These are phyloP conservation scores for Electrona antarctica DNA, from an alignment of 2,113 vertebrate genomes.

Conservation along the genomic window DNA sequence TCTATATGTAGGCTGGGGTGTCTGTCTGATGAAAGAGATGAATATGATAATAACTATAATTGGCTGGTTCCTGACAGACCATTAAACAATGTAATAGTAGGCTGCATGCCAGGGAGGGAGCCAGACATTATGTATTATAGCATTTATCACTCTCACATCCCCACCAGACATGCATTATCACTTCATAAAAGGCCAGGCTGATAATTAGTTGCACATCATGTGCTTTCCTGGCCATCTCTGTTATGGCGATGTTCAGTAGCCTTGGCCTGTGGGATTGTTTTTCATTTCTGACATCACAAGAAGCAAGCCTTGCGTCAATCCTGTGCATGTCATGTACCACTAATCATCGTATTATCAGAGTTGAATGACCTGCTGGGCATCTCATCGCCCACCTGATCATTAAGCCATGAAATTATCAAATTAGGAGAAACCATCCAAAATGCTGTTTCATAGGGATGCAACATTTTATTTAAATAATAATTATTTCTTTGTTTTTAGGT, in stretches of 20 bases:
- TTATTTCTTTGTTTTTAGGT: too few species aligned
- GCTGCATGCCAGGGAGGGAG: background rate
- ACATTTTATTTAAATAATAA: too few species aligned
- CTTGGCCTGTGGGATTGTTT: too few species aligned
- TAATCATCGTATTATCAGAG: slow-evolving; percentile 14
- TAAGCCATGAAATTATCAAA: slow-evolving; percentile 1
- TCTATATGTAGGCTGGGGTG: background rate
- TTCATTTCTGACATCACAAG: too few species aligned
- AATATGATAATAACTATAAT: slow-evolving; percentile 4
- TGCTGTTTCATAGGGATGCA: background rate
- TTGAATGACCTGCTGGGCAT: slow-evolving; percentile 20
- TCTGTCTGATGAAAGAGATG: background rate
- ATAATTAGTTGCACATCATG: too few species aligned
- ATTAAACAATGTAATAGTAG: background rate
- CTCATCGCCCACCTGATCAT: background rate
- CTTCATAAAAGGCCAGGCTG: too few species aligned
- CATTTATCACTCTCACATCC: too few species aligned
- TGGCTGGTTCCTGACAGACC: background rate
- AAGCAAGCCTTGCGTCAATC: too few species aligned
- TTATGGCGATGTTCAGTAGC: too few species aligned
- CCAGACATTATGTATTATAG: background rate
- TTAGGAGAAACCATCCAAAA: background rate
- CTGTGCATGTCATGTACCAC: background rate
- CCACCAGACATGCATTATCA: too few species aligned
- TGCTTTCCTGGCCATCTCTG: too few species aligned